Base-by-base conservation (phyloP, 2,888 invertebrate genomes). In the Meiosimyza platycephala region DNA sequence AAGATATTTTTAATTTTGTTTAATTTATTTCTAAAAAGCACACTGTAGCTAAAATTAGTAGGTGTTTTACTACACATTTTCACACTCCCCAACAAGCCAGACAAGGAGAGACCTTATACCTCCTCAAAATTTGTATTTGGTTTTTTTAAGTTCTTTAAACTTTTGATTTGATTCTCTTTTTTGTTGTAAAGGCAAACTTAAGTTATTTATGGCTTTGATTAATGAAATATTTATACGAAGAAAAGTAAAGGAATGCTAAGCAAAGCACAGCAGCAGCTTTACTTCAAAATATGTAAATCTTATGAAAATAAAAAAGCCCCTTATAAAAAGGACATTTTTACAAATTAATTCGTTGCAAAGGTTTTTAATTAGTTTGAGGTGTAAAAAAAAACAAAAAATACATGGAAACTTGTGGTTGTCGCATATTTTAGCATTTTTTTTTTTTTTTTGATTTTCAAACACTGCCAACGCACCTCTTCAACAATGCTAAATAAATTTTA, bases 291-390 rank as follows among this genome's bases (percentile, higher is more conserved):
- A 66, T 66, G 50, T 62, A 60, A 71, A 71, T 59, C 66, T 22
- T 3, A 9, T 9, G 12, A 47, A 67, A 67, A n/a, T 16, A 16
- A n/a, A 2, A 50, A 57, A 6, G 40, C 55, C 16, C 47, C 28
- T 71, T 75, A 28, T 28, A 76, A 69, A 74, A 75, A 73, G 72
- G 76, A 76, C 76, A 77, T 76, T 75, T 76, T 68, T 74, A 72
- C 62, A 73, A 77, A 74, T 77, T 76, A 78, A 77, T 78, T 74
- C 77, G 74, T 76, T 72, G 76, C 60, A 70, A 76, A 63, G 60
- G 83, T 84, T 83, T 83, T 82, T 85, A 85, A 85, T 85, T 85
- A 84, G 84, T 83, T 84, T 77, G 79, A 79, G 80, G 80, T 78
- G 75, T 15, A 73, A 67, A 50, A 69, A 54, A 28, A 64, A 60